A percentile compares a stretch with the other conserved stretches of the same genome.
phyloP scores from a whole-genome alignment of 2,113 vertebrate species.

The Callopanchax toddi region DNA sequence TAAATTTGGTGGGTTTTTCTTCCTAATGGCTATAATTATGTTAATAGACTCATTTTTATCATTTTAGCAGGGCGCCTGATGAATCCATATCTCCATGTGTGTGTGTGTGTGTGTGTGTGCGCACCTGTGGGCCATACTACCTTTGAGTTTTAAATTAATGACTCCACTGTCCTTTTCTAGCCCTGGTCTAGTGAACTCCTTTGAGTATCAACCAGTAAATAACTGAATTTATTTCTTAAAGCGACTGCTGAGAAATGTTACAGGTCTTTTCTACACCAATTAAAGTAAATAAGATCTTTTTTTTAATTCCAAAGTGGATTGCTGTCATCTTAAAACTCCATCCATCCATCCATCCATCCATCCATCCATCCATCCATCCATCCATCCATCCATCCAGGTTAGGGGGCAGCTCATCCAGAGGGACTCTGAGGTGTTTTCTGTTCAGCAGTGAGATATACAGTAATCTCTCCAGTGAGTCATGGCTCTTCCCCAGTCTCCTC shows the following conservation, averaged over 20 bases:
- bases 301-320: no score
- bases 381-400: no score
- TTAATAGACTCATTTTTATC: constrained; percentile 31
- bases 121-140: background rate
- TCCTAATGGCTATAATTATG: constrained; percentile 43
- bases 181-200: constrained; percentile 2
- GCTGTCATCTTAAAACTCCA: no score
- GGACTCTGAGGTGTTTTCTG: no score
- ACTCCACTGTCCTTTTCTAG: background rate
- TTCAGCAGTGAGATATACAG: no score
- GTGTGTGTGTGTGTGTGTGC: constrained; percentile 1
- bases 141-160: constrained; percentile 9
- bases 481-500: no score
- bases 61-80: background rate
- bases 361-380: no score
- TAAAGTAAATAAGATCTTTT: no score
- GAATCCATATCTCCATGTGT: background rate
- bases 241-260: background rate
- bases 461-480: no score
- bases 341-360: no score
- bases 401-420: no score
- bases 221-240: background rate
- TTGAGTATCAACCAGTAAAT: background rate
- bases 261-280: background rate
- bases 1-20: constrained; percentile 33